phyloP scores from a whole-genome alignment of 30 jellyfish, hydroid and myxozoan species.

The Turritopsis rubra region DNA sequence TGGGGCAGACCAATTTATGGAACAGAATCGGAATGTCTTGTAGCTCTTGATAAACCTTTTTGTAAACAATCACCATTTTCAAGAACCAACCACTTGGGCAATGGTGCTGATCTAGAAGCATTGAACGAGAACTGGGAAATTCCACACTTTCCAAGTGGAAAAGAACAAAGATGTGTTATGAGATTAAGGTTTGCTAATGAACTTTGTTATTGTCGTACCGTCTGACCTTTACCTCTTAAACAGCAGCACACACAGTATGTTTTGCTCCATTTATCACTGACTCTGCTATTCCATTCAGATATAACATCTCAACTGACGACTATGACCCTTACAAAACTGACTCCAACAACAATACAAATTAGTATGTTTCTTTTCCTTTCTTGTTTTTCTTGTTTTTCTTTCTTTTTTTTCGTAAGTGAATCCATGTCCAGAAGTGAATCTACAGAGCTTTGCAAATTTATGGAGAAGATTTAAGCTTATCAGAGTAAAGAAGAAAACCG shows the following conservation, averaged over 20 bases:
- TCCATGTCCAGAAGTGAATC: too few species aligned
- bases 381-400: background rate
- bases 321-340: slow-evolving; percentile 86
- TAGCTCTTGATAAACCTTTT: slow-evolving; percentile 61
- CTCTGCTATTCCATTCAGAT: too few species aligned
- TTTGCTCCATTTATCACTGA: too few species aligned
- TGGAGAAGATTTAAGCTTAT: too few species aligned
- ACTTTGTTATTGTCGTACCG: background rate
- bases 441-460: too few species aligned
- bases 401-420: too few species aligned
- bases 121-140: slow-evolving; percentile 58
- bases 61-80: slow-evolving; percentile 74
- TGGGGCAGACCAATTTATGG: slow-evolving; percentile 77
- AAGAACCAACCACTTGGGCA: slow-evolving; percentile 92
- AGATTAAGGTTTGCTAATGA: slow-evolving; percentile 55
- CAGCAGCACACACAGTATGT: too few species aligned
- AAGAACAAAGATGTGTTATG: slow-evolving; percentile 53
- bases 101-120: slow-evolving; percentile 66
- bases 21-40: slow-evolving; percentile 51
- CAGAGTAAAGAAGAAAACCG: too few species aligned
- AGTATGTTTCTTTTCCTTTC: slow-evolving; percentile 37
- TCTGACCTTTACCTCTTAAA: background rate
- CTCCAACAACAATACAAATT: slow-evolving; percentile 38
- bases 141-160: slow-evolving; percentile 86
- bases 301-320: slow-evolving; percentile 95